Base-by-base conservation (phyloP, 1,140 invertebrate genomes). In the Cydia strobilella region DNA sequence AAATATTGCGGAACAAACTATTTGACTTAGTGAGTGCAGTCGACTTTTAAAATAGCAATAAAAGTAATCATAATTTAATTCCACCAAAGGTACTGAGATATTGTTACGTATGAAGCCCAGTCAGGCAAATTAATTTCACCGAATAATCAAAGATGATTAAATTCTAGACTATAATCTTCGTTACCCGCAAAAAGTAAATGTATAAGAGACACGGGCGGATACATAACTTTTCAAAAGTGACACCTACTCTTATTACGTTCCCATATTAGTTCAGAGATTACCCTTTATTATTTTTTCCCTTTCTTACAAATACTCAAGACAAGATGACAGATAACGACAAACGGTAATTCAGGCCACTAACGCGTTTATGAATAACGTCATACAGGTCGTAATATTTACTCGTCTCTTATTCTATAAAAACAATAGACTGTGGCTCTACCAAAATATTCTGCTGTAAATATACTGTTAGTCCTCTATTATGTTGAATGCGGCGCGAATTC, bases 1-100 rank as follows among this genome's bases (percentile, higher is more conserved):
- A 23, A 59, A 23, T 59, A 23, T 5, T 59, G 54, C 7, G 54
- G 54, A 59, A 59, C 54, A 59, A 59, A 59, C 18, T 59, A 59
- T 59, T 59, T 59, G 23, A 59, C 54, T 59, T 59, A 59, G 54
- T 3, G 9, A 23, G 54, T 59, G 12, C 54, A 59, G 12, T 59
- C 54, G 18, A 59, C 54, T 59, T 59, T 59, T 20, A 59, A 59
- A 59, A 20, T 59, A 59, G 54, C 54, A 23, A 59, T 69, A 69
- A 39, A 35, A 27, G 5, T 31, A 31, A 69, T 27, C 65, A 69
- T 69, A 69, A 66, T n/a, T 69, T 15, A 20, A 15, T 69, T 69
- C n/a, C 23, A 27, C 27, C 35, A 69, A 69, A 31, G 35, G 65
- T 69, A 31, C 35, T 69, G 65, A 31, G 20, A 42, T 69, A n/a